Percentiles rank a stretch among this genome's conserved stretches.
Conservation (phyloP, 2,888 invertebrate species). For the Drosophila algonquin region DNA sequence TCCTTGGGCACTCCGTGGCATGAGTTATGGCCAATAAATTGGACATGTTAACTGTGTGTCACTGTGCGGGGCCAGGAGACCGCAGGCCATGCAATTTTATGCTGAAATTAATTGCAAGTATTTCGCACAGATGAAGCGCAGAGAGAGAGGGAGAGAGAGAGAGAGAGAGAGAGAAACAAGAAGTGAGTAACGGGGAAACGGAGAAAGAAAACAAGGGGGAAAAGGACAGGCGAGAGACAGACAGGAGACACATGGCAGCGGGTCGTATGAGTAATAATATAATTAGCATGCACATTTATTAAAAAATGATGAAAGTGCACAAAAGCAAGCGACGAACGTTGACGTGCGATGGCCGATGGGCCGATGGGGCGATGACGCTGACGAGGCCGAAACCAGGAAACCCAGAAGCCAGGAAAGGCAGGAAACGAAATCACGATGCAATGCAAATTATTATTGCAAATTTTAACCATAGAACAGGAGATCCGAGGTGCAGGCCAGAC, state of each 20-base stretch:
- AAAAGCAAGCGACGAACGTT: not conserved
- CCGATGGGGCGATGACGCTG: constrained; percentile 8
- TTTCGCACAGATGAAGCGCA: constrained; percentile 44
- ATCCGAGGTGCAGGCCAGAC: not conserved
- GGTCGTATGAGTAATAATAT: constrained; percentile 75
- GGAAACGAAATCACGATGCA: constrained; percentile 58
- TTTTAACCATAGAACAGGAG: constrained; percentile 10
- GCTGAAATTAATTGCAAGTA: constrained; percentile 73
- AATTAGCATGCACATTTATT: constrained; percentile 76
- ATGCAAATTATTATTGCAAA: constrained; percentile 65
- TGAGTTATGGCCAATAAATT: constrained; percentile 79
- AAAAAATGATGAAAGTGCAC: constrained; percentile 73
- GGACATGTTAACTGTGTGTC: constrained; percentile 78
- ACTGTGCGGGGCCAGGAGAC: constrained; percentile 51
- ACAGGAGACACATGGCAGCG: constrained; percentile 38
- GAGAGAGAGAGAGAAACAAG: not conserved
- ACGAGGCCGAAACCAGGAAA: constrained; percentile 33
- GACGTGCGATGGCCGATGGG: not conserved
- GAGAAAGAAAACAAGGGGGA: not conserved
- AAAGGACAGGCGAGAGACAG: not conserved
- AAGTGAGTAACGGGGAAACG: not conserved
- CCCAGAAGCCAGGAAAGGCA: constrained; percentile 41
- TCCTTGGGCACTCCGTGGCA: constrained; percentile 51
- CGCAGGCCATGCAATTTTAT: constrained; percentile 73
- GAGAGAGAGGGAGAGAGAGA: not conserved